Base-by-base conservation (phyloP, 2,888 invertebrate genomes). In the Tiphia femorata region DNA sequence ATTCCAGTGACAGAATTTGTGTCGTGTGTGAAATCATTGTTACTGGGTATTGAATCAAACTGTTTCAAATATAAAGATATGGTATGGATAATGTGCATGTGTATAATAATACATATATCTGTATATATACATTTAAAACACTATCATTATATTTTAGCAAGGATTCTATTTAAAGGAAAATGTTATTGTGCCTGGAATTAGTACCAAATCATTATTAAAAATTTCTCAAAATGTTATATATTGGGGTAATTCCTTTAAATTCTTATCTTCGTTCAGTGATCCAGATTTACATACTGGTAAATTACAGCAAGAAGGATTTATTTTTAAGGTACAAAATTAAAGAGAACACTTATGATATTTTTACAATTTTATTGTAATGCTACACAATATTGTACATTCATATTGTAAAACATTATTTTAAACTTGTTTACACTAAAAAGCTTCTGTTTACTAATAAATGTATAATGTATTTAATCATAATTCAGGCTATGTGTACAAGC, bases 171-270 rank as follows among this genome's bases (percentile, higher is more conserved):
- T 82, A 23, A 52, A 67, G 17, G 65, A 66, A 49, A 75, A 79
- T 48, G 65, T 71, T 20, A 68, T 58, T 12, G 62, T 82, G 27
- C 52, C 62, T 10, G 73, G 75, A 12, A 51, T 79, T 21, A 75
- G 75, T 47, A 52, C 64, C 20, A 67, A 73, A 25, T 64, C 76
- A 1, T 43, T 83, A 38, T 64, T 66, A 20, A 67, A 69, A 40
- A 59, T 72, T 8, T 78, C 74, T 33, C 57, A 53, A 20, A 73
- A 78, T 38, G 62, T 77, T 3, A 71, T 73, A 16, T 50, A 66
- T 19, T 83, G 81, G 80, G 82, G 81, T n/a, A 80, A 77, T n/a
- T 80, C 78, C 59, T 82, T 77, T 55, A 80, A 58, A 55, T 70
- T 70, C 3, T 64, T 83, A 12, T 72, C 71, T 2, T 33, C 54